These are phyloP conservation scores for Drosophila mercatorum DNA, from an alignment of 2,888 invertebrate species.

Conservation along the genomic window DNA sequence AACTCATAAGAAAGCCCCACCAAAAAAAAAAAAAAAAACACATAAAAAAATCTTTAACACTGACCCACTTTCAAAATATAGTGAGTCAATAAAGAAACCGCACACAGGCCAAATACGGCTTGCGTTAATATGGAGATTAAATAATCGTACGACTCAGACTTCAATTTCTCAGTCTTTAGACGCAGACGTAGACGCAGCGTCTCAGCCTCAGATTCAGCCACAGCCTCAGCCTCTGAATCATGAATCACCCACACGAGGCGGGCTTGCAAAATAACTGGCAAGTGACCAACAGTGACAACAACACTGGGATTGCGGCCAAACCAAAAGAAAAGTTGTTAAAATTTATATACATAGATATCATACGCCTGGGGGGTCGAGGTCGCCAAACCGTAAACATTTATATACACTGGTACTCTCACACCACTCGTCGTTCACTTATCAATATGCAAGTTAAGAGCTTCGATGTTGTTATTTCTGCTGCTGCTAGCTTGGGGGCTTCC, in stretches of 20 bases:
- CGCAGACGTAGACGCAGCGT: slow-evolving; percentile 22
- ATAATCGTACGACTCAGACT: slow-evolving; percentile 59
- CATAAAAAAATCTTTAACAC: slow-evolving; percentile 69
- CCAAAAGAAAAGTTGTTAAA: slow-evolving; percentile 63
- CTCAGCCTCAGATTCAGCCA: slow-evolving; percentile 7
- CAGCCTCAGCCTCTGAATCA: slow-evolving; percentile 18
- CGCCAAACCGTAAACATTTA: slow-evolving; percentile 74
- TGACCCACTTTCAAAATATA: slow-evolving; percentile 69
- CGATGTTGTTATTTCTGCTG: slow-evolving; percentile 20
- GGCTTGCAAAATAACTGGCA: slow-evolving; percentile 54
- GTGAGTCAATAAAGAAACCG: slow-evolving; percentile 78
- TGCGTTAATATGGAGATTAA: slow-evolving; percentile 76
- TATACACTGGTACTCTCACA: slow-evolving; percentile 25
- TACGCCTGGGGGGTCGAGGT: slow-evolving; percentile 76
- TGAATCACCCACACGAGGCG: slow-evolving; percentile 58
- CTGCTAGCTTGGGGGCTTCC: slow-evolving; percentile 40
- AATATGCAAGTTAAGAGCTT: slow-evolving; percentile 59
- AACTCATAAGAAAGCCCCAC: slow-evolving; percentile 65
- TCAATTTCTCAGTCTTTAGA: slow-evolving; percentile 40
- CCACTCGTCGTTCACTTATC: slow-evolving; percentile 58
- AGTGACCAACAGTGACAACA: slow-evolving; percentile 52
- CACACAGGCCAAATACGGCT: slow-evolving; percentile 58
- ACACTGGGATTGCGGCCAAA: slow-evolving; percentile 37
- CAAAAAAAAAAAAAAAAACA: slow-evolving; percentile 17
- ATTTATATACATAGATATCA: slow-evolving; percentile 64